A percentile compares a stretch with the other conserved stretches of the same genome.
phyloP scores from a whole-genome alignment of 2,797 vertebrate species.

The Enteromius viviparus region DNA sequence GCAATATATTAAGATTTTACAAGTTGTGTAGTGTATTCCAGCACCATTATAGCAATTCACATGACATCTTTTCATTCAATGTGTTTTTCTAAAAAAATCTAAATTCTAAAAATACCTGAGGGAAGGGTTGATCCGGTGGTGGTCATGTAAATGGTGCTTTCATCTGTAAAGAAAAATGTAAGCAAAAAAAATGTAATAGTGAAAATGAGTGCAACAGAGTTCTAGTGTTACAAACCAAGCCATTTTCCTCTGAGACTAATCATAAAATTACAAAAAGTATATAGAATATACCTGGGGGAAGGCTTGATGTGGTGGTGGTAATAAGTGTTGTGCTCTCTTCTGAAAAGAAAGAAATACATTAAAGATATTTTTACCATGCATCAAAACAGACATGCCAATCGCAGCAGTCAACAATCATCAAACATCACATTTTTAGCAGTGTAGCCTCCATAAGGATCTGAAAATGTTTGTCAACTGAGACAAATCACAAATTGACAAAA shows the following conservation, averaged over 20 bases:
- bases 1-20: too few relatives aligned
- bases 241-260: neutral
- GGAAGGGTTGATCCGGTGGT: neutral
- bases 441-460: neutral
- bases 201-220: neutral
- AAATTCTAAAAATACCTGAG: neutral
- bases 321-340: neutral
- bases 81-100: too few relatives aligned
- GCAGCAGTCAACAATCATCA: neutral
- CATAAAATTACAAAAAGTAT: neutral
- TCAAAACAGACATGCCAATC: neutral
- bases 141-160: neutral
- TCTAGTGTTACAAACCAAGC: neutral
- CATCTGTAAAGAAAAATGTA: neutral
- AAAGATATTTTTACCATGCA: too few relatives aligned
- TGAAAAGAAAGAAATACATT: neutral
- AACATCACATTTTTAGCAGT: neutral
- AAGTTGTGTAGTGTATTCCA: too few relatives aligned
- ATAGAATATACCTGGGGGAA: neutral
- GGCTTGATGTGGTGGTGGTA: neutral
- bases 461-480: neutral
- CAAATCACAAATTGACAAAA: neutral
- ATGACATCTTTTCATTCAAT: constrained; percentile 43
- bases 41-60: constrained; percentile 44
- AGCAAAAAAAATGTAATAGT: too few relatives aligned